These are phyloP conservation scores for Hormiphora californensis DNA, from an alignment of 37 sponge, comb jelly and placozoan genomes.

Conservation along the genomic window DNA sequence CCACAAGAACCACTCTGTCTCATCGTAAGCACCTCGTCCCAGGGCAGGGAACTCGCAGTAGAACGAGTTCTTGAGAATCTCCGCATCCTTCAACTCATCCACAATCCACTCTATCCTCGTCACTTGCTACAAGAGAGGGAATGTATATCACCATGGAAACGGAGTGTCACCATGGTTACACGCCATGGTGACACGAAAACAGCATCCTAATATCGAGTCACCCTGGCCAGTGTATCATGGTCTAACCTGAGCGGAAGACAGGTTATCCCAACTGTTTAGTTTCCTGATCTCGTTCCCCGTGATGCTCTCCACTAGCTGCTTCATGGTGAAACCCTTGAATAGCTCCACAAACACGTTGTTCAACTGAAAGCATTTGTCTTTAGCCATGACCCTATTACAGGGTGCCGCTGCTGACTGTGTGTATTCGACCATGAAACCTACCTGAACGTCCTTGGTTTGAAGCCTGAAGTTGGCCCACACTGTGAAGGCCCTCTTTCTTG, in stretches of 20 bases:
- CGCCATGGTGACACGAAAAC: no score
- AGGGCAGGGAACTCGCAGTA: conserved; percentile 53
- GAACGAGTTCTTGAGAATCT: conserved; percentile 17
- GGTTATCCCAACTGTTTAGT: conserved; percentile 3
- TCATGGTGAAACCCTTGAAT: conserved; percentile 8
- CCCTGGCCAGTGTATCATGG: no score
- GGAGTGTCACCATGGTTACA: no score
- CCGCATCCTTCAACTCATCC: conserved; percentile 43
- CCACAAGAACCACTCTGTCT: conserved; percentile 41
- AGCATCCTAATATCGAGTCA: no score
- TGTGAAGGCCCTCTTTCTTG: conserved; percentile 10
- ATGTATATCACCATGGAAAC: not conserved
- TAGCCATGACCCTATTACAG: not conserved
- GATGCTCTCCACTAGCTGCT: conserved; percentile 5
- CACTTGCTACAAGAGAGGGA: conserved; percentile 3
- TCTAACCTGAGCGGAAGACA: conserved; percentile 29
- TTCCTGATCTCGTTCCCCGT: conserved; percentile 20
- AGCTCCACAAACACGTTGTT: conserved; percentile 44
- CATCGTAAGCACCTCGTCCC: conserved; percentile 26
- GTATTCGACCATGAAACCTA: no score
- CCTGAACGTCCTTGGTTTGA: not conserved
- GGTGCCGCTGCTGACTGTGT: not conserved
- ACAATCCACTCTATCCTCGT: conserved; percentile 35
- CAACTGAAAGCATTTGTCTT: not conserved
- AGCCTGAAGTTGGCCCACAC: conserved; percentile 22